These are phyloP conservation scores for Phrynosoma platyrhinos DNA, from an alignment of 2,113 vertebrate genomes.

Conservation along the genomic window DNA sequence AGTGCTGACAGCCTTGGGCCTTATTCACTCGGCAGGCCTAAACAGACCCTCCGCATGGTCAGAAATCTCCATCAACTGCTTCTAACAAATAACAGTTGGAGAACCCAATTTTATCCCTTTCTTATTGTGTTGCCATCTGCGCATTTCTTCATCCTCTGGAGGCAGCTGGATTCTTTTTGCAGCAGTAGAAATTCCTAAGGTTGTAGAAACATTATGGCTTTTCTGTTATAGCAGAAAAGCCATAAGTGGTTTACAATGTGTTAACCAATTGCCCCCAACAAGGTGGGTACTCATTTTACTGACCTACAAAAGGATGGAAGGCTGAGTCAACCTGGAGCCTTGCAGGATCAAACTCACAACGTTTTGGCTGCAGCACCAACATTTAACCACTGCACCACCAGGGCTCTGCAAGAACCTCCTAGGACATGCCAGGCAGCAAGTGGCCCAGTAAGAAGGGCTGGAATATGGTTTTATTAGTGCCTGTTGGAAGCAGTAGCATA, in stretches of 20 bases:
- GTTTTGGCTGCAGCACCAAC: too few species aligned
- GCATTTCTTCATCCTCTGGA: not conserved
- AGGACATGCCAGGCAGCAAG: too few species aligned
- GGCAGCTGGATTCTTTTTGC: not conserved
- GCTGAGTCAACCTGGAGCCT: too few species aligned
- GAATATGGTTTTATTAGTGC: not conserved
- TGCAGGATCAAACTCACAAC: too few species aligned
- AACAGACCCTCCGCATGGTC: conserved; percentile 6
- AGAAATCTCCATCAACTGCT: not conserved
- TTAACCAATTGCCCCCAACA: too few species aligned
- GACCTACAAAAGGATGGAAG: too few species aligned
- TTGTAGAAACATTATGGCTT: not conserved
- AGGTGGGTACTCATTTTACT: too few species aligned
- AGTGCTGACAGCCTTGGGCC: not conserved
- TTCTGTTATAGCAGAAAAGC: not conserved
- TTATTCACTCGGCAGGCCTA: not conserved
- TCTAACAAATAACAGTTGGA: not conserved
- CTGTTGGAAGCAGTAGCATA: not conserved
- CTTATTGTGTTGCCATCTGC: conserved; percentile 1
- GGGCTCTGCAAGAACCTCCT: too few species aligned
- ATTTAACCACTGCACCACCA: too few species aligned
- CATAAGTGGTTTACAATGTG: too few species aligned
- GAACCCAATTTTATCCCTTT: not conserved
- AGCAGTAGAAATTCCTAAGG: not conserved
- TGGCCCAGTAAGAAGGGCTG: not conserved